Evolutionary conservation across 2,113 vertebrate species (phyloP).

Genomic region (Nerophis lumbriciformis): DNA sequence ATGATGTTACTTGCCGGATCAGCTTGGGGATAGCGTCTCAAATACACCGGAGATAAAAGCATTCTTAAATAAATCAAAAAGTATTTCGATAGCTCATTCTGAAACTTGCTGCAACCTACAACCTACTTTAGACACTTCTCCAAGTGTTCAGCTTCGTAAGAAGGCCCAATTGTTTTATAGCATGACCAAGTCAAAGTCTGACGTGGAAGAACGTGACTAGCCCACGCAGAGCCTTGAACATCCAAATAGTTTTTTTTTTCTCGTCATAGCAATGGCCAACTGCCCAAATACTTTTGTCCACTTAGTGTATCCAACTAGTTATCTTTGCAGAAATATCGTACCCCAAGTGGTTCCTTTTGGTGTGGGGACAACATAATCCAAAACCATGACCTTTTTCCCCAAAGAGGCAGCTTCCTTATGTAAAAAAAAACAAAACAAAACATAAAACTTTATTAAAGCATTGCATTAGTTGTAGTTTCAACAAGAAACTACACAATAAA

Average conservation of each 20-base stretch:
- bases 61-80: too few relatives aligned
- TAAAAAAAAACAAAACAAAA: constrained; percentile 14
- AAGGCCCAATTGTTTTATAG: too few relatives aligned
- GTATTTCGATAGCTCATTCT: too few relatives aligned
- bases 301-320: not conserved
- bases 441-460: not conserved
- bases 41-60: not conserved
- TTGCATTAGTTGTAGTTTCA: constrained; percentile 2
- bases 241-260: too few relatives aligned
- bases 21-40: not conserved
- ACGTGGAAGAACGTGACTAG: not conserved
- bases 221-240: too few relatives aligned
- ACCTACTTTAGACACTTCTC: too few relatives aligned
- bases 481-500: not conserved
- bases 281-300: not conserved
- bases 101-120: too few relatives aligned
- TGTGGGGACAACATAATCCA: constrained; percentile 90
- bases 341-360: constrained; percentile 91
- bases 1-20: too few relatives aligned
- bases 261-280: too few relatives aligned
- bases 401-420: constrained; percentile 84
- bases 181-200: too few relatives aligned
- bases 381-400: constrained; percentile 91
- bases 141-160: too few relatives aligned
- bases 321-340: constrained; percentile 48